Evolutionary conservation across 2,888 invertebrate genomes (phyloP).

Genomic region (Pegoplata infirma): DNA sequence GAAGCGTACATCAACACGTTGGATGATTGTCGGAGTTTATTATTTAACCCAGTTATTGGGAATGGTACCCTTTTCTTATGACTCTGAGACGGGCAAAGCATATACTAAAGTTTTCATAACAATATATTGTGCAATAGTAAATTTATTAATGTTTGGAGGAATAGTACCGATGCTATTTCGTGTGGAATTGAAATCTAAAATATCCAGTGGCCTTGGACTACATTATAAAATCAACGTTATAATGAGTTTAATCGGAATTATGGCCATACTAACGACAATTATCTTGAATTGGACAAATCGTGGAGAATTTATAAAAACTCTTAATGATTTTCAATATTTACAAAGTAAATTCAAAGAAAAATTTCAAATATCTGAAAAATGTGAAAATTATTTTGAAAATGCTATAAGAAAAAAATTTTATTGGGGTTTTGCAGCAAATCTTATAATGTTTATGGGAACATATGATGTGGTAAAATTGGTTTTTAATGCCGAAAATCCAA

Average conservation of each 20-base stretch:
- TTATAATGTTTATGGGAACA: neutral
- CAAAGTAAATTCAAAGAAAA: neutral
- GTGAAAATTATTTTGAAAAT: neutral
- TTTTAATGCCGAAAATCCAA: neutral
- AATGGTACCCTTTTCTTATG: neutral
- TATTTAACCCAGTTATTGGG: conserved; percentile 2
- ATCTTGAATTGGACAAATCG: conserved; percentile 13
- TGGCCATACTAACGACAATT: no score
- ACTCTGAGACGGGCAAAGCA: neutral
- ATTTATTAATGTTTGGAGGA: neutral
- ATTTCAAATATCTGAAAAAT: neutral
- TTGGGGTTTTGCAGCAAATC: neutral
- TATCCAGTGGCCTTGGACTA: no score
- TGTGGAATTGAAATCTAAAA: no score
- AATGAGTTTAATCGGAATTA: no score
- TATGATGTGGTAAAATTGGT: neutral
- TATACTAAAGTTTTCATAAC: neutral
- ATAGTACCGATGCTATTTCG: no score
- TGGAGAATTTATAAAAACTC: neutral
- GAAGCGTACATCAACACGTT: conserved; percentile 5
- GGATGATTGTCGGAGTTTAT: neutral
- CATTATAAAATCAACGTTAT: no score
- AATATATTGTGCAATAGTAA: neutral
- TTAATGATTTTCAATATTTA: neutral
- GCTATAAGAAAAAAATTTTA: neutral